These are phyloP conservation scores for Amphiprion ocellaris DNA, from an alignment of 2,113 vertebrate genomes.

Conservation along the genomic window DNA sequence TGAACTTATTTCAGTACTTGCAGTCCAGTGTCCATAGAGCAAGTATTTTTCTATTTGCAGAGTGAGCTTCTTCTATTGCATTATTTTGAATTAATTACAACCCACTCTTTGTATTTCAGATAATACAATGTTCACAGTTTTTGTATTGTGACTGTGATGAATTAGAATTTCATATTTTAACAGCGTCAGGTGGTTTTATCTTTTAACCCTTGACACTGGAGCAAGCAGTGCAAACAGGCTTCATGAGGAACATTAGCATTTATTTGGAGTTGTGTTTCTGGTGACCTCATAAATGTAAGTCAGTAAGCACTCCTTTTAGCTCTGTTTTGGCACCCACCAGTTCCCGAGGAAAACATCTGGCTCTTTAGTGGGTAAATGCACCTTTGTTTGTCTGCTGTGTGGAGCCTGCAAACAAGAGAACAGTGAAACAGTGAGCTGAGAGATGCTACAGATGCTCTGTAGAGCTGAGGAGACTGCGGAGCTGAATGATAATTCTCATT, in stretches of 20 bases:
- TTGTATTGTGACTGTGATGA: too few species aligned
- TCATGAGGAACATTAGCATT: not conserved
- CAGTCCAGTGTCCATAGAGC: not conserved
- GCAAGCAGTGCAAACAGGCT: too few species aligned
- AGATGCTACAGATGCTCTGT: not conserved
- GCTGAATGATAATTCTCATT: not conserved
- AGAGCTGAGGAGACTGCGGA: too few species aligned
- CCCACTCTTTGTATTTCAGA: too few species aligned
- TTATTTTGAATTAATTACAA: not conserved
- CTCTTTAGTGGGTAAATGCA: not conserved
- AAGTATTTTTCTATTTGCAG: not conserved
- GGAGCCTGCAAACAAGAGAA: not conserved
- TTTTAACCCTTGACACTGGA: too few species aligned
- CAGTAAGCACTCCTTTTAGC: not conserved
- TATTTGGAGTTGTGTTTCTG: not conserved
- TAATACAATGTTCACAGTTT: too few species aligned
- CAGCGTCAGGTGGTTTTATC: too few species aligned
- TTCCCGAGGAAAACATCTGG: not conserved
- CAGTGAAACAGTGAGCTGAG: not conserved
- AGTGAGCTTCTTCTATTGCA: not conserved
- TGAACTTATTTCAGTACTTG: conserved; percentile 9
- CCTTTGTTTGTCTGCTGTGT: not conserved
- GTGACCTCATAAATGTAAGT: not conserved
- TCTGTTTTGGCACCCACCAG: too few species aligned
- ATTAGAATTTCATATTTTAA: too few species aligned